Percentiles rank a stretch among this genome's conserved stretches.
phyloP scores from a whole-genome alignment of 2,113 vertebrate species.

The Grammomys dolichurus region DNA sequence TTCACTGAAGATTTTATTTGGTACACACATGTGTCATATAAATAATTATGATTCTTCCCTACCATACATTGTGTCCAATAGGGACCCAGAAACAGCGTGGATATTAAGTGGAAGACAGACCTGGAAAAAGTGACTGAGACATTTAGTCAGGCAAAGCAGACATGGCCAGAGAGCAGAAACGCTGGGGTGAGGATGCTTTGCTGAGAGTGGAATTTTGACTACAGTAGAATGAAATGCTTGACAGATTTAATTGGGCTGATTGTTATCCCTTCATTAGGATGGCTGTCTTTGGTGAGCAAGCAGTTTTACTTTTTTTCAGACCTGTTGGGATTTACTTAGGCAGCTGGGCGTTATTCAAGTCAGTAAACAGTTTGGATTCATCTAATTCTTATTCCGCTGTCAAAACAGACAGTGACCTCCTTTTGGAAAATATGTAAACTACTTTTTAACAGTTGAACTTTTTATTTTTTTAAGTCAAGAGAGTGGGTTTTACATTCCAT shows the following conservation, averaged over 20 bases:
- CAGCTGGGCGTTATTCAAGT: conserved; percentile 27
- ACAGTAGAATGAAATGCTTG: conserved; percentile 28
- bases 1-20: background rate
- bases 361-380: conserved; percentile 59
- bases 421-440: conserved; percentile 64
- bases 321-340: conserved; percentile 58
- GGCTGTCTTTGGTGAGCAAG: conserved; percentile 25
- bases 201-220: background rate
- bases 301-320: conserved; percentile 13
- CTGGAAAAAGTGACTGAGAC: background rate
- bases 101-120: background rate
- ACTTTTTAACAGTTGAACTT: conserved; percentile 26
- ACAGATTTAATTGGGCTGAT: conserved; percentile 29
- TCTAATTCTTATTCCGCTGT: conserved; percentile 60
- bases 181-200: background rate
- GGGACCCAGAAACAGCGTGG: background rate
- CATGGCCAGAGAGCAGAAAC: background rate
- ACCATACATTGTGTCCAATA: background rate
- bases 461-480: conserved; percentile 50
- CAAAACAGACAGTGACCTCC: conserved; percentile 68
- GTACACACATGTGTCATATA: background rate
- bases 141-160: background rate
- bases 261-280: conserved; percentile 36
- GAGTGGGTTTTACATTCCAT: conserved; percentile 25
- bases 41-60: conserved; percentile 25